Evolutionary conservation across 2,888 invertebrate genomes (phyloP).

Genomic region (Trypoxylon attenuatum): DNA sequence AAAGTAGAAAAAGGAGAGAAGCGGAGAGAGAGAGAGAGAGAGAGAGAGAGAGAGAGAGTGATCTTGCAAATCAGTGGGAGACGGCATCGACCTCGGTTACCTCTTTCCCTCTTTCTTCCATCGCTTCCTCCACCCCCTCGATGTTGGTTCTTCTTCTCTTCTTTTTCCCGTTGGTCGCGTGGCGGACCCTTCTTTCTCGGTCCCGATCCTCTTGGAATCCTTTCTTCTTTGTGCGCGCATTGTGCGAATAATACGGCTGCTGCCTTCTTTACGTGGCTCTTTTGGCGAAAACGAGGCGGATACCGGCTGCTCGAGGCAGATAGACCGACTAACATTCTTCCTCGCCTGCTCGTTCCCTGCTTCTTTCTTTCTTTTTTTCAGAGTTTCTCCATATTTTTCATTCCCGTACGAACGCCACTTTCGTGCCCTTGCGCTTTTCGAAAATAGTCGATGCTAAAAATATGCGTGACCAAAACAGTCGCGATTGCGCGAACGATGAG

Average conservation of each 20-base stretch:
- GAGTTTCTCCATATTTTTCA: background rate
- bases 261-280: slow-evolving; percentile 39
- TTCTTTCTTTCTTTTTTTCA: background rate
- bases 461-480: slow-evolving; percentile 23
- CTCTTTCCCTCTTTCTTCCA: slow-evolving; percentile 6
- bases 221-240: slow-evolving; percentile 45
- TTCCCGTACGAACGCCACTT: too few relatives aligned
- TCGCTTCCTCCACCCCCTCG: background rate
- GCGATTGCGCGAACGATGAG: background rate
- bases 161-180: background rate
- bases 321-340: slow-evolving; percentile 22
- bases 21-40: background rate
- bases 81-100: slow-evolving; percentile 42
- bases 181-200: slow-evolving; percentile 6
- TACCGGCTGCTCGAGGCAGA: slow-evolving; percentile 6
- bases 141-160: background rate
- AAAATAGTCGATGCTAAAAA: slow-evolving; percentile 50
- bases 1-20: background rate
- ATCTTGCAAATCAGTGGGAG: slow-evolving; percentile 51
- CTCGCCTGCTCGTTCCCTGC: background rate
- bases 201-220: slow-evolving; percentile 21
- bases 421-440: too few relatives aligned
- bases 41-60: slow-evolving; percentile 23
- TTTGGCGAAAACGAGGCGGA: slow-evolving; percentile 36
- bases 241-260: slow-evolving; percentile 40